These are phyloP conservation scores for Falco punctatus DNA, from an alignment of 2,113 vertebrate genomes.

Conservation along the genomic window DNA sequence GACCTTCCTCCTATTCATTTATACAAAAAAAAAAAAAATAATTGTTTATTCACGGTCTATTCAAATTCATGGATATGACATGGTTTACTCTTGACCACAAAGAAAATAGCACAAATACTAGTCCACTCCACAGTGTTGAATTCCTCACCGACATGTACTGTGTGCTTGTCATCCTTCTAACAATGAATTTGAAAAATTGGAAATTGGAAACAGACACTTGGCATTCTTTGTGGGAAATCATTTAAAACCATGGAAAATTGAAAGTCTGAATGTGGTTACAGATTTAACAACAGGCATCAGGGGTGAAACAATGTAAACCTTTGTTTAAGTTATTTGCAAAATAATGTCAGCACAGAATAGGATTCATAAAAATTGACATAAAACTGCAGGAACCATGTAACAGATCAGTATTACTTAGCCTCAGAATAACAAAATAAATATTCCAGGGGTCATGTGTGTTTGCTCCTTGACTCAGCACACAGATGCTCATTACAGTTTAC, in stretches of 20 bases:
- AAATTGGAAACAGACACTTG: neutral
- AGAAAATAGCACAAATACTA: neutral
- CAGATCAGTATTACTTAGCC: neutral
- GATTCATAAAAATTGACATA: neutral
- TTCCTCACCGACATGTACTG: neutral
- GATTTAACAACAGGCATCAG: neutral
- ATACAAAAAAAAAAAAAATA: neutral
- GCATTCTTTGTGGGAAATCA: neutral
- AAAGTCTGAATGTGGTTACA: neutral
- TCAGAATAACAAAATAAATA: neutral
- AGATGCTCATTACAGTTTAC: neutral
- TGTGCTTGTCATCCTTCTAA: neutral
- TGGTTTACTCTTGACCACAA: neutral
- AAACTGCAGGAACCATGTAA: neutral
- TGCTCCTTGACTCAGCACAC: neutral
- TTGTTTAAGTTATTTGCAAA: neutral
- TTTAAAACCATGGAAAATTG: neutral
- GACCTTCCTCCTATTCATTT: neutral
- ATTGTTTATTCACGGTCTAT: neutral
- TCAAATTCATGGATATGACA: neutral
- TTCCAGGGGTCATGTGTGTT: neutral
- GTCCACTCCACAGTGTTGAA: neutral
- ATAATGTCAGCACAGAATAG: neutral
- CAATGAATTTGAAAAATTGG: rapidly evolving
- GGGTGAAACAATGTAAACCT: neutral